Base-by-base conservation (phyloP, 2,888 invertebrate genomes). In the Hypena proboscidalis region DNA sequence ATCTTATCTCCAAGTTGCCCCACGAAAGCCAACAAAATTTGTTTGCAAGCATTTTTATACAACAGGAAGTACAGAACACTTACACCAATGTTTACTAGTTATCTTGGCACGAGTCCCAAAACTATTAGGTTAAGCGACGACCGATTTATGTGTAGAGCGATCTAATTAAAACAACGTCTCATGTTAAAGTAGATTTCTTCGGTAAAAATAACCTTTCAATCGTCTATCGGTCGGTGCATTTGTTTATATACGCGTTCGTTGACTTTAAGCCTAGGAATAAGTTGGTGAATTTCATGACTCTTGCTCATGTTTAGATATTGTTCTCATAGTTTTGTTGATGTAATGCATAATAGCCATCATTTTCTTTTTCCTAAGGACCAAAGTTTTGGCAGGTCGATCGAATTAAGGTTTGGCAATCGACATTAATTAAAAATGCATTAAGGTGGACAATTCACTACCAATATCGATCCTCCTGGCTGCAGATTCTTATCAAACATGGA, bases 121-220 rank as follows among this genome's bases (percentile, higher is more conserved):
- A 66, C 74, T 79, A 77, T 83, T 80, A 77, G 76, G 74, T 77
- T 75, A 68, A 73, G 70, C 73, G 84, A 61, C 66, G 77, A 83
- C 58, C 71, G 80, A 82, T 85, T 85, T 82, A 84, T 74, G 69
- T 74, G 72, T 65, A 66, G 50, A 49, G 44, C 67, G 74, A 63
- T 81, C 77, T 77, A 77, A 82, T 85, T 83, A 80, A 75, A 67
- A 60, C 74, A 71, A 77, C n/a, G n/a, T 76, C 68, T 66, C 65
- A 64, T 67, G 50, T 43, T 44, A 58, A 71, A 79, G 73, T 77
- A 70, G 77, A 76, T 75, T 76, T 52, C 45, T 53, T 52, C 45
- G 37, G 56, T 58, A 71, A 72, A 80, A 79, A 77, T 80, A 80
- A 58, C 53, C 32, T 39, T 52, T 48, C 43, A 53, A 50, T 68